Evolutionary conservation across 2,797 vertebrate genomes (phyloP).

Genomic region (Eulemur mongoz): DNA sequence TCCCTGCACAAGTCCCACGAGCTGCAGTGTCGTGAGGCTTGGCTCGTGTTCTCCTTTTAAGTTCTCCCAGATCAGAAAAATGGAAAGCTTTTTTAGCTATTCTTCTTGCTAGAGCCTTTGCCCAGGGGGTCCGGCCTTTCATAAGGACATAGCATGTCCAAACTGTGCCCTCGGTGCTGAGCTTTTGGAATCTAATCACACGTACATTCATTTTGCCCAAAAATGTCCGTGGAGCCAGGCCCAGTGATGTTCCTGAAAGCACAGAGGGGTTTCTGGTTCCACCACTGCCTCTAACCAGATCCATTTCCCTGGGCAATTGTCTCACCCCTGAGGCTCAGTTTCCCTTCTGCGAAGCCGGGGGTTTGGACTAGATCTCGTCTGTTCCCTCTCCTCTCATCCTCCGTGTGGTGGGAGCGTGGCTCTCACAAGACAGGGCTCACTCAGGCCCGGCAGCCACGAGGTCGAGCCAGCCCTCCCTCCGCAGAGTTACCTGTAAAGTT

Average conservation of each 20-base stretch:
- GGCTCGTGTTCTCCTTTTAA: background rate
- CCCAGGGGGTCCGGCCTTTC: background rate
- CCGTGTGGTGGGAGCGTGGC: rapidly evolving
- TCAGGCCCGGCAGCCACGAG: too few species aligned
- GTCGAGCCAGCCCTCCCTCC: background rate
- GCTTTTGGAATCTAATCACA: background rate
- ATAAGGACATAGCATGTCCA: background rate
- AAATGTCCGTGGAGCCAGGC: background rate
- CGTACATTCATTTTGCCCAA: background rate
- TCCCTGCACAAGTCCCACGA: background rate
- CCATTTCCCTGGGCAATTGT: rapidly evolving
- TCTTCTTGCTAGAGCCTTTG: background rate
- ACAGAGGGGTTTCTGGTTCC: background rate
- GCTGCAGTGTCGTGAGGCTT: background rate
- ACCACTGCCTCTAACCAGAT: background rate
- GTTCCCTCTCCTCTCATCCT: rapidly evolving
- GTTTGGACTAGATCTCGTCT: background rate
- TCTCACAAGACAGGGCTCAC: background rate
- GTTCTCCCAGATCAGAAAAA: background rate
- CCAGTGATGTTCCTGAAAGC: background rate
- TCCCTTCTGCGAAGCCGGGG: background rate
- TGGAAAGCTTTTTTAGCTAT: background rate
- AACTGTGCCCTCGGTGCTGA: rapidly evolving
- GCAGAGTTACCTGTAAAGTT: background rate
- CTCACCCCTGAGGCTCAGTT: background rate